Base-by-base conservation (phyloP, 1,140 invertebrate genomes). In the Vanessa tameamea region DNA sequence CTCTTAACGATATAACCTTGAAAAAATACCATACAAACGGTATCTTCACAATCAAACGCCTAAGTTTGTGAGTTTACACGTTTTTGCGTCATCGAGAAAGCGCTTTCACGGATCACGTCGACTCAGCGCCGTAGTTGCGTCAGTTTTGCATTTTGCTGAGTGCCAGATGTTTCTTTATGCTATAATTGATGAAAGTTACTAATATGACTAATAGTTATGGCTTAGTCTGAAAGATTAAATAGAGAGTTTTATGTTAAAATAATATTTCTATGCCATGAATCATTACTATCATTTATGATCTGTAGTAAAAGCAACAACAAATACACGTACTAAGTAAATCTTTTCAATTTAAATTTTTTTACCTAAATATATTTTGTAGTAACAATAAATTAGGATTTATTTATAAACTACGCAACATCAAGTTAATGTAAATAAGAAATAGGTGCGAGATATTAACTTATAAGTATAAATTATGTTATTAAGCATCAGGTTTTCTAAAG, bases 21-120 rank as follows among this genome's bases (percentile, higher is more conserved):
- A 53, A 53, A 53, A n/a, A 16, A 53, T n/a, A 43, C 37, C 20
- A 57, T 23, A 57, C 53, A 57, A 53, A 53, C 31, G 15, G 31
- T 43, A 68, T 53, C 16, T 68, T 31, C 15, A 50, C n/a, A 53
- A 43, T 37, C 57, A 61, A 26, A 26, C 26, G 57, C 11, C 57
- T 61, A 57, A 23, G 31, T 61, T 61, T 61, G 26, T 48, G 20
- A 61, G 69, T 72, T 57, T 72, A 75, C 73, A 75, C 67, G 73
- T 78, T 78, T 78, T 78, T 78, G 73, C 77, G 59, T 78, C 77
- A 77, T 53, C 63, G 73, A 70, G 77, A 78, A 78, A 78, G 72
- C 77, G 77, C 77, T 78, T 78, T 78, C 77, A 69, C 76, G 71
- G 68, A 76, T 75, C 68, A 71, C 55, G 57, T 48, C 55, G 47